Conservation (phyloP, 2,888 invertebrate species). For the Drosophila quinaria region DNA sequence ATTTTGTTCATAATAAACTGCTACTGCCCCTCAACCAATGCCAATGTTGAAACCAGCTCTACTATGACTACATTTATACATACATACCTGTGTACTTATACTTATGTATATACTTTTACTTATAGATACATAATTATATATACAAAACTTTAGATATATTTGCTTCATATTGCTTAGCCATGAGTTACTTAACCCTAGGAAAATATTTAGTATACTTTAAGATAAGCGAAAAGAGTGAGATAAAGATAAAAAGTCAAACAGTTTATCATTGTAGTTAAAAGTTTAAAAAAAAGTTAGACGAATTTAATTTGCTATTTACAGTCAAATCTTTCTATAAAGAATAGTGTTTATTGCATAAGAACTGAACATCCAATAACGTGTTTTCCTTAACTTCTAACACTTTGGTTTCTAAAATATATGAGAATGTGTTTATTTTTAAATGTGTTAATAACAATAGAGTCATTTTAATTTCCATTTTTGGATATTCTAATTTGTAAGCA, state of each 20-base stretch:
- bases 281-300: too few species aligned
- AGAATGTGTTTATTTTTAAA: neutral
- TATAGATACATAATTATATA: neutral
- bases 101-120: conserved; percentile 8
- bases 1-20: conserved; percentile 30
- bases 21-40: conserved; percentile 35
- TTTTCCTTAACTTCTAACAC: neutral
- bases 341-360: neutral
- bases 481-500: neutral
- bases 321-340: neutral
- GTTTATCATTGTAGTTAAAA: neutral
- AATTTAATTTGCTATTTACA: neutral
- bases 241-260: conserved; percentile 1
- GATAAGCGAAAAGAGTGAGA: conserved; percentile 21
- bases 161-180: conserved; percentile 1
- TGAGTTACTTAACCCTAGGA: conserved; percentile 1
- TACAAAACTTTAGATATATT: conserved; percentile 19
- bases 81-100: neutral
- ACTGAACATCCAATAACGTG: neutral
- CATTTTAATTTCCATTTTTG: neutral
- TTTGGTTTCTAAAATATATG: neutral
- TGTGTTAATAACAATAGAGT: neutral
- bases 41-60: conserved; percentile 47
- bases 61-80: neutral
- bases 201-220: conserved; percentile 10